A percentile compares a stretch with the other conserved stretches of the same genome.
Conservation (phyloP, 1,140 invertebrate species). For the Cepaea nemoralis region DNA sequence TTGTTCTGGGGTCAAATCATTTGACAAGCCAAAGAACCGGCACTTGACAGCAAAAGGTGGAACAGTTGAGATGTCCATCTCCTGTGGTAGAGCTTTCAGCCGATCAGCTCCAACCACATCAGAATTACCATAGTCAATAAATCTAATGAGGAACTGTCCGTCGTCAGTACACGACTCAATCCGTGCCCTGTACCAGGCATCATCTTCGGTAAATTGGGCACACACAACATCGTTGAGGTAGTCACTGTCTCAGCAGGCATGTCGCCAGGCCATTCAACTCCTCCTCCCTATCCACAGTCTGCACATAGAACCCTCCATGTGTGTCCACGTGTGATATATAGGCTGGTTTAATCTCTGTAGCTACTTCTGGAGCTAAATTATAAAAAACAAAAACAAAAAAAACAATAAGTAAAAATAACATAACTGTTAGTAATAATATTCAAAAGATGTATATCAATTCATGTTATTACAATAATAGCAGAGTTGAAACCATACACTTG, state of each 20-base stretch:
- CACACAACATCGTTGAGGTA: constrained; percentile 80
- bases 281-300: constrained; percentile 62
- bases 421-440: too few species aligned
- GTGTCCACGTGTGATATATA: constrained; percentile 55
- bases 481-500: too few species aligned
- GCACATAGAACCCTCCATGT: constrained; percentile 73
- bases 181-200: constrained; percentile 84
- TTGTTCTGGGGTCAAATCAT: constrained; percentile 55
- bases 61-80: neutral
- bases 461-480: too few species aligned
- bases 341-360: constrained; percentile 24
- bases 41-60: constrained; percentile 59
- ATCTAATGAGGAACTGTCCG: constrained; percentile 76
- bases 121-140: constrained; percentile 75
- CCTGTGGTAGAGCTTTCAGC: constrained; percentile 47
- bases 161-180: constrained; percentile 79
- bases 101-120: constrained; percentile 46
- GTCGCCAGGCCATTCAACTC: constrained; percentile 74
- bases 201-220: constrained; percentile 81
- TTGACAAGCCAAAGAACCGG: constrained; percentile 40
- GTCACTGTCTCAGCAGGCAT: too few species aligned
- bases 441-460: too few species aligned
- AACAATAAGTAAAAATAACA: too few species aligned
- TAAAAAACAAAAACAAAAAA: too few species aligned
- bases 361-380: neutral